Percentiles rank a stretch among this genome's conserved stretches.
These are phyloP conservation scores for Falco punctatus DNA, from an alignment of 2,113 vertebrate genomes.

Conservation along the genomic window DNA sequence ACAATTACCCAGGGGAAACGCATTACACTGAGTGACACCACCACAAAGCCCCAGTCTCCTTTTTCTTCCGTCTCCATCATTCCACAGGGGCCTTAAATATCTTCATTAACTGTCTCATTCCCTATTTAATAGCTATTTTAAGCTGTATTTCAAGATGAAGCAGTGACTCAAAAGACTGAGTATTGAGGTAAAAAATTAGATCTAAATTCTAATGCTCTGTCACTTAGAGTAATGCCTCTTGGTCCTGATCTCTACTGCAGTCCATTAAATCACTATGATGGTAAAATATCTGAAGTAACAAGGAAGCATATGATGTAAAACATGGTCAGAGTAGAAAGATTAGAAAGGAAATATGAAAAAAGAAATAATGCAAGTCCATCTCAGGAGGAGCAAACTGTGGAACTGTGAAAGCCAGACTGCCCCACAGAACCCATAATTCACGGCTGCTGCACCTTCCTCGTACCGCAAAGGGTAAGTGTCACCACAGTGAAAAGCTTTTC, in stretches of 20 bases:
- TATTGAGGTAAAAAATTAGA: background rate
- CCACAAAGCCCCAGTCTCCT: background rate
- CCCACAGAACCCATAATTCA: background rate
- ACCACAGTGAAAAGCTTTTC: background rate
- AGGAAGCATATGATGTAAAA: background rate
- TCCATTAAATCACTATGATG: background rate
- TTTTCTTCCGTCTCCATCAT: background rate
- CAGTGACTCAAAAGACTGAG: background rate
- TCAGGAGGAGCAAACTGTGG: background rate
- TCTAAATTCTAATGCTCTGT: background rate
- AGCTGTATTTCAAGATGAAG: background rate
- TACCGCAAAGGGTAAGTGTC: background rate
- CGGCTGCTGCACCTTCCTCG: background rate
- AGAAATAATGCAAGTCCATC: background rate
- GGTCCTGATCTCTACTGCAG: background rate
- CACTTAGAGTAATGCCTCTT: background rate
- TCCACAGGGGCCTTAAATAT: background rate
- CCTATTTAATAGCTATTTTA: constrained; percentile 12
- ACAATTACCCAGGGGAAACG: background rate
- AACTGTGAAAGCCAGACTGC: background rate
- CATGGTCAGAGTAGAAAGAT: background rate
- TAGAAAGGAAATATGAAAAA: background rate
- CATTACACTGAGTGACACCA: background rate
- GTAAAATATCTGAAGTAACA: background rate
- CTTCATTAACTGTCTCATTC: background rate